These are phyloP conservation scores for Hirtodrosophila cameraria DNA, from an alignment of 2,888 invertebrate genomes.

Conservation along the genomic window DNA sequence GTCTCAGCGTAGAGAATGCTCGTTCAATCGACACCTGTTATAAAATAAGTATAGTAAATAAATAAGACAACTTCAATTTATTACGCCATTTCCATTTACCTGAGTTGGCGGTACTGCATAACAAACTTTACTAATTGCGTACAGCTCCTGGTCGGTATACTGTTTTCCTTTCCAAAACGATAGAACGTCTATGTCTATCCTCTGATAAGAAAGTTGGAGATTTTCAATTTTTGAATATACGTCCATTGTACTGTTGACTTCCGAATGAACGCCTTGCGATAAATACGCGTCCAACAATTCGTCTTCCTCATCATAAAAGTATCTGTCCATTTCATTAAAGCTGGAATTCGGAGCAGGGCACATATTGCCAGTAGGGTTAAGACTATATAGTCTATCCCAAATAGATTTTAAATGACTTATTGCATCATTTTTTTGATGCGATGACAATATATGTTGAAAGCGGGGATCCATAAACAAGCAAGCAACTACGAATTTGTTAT, in stretches of 20 bases:
- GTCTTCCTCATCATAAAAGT: slow-evolving; percentile 21
- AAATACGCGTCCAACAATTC: slow-evolving; percentile 13
- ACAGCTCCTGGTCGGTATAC: slow-evolving; percentile 11
- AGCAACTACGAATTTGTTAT: slow-evolving; percentile 17
- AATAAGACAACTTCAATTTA: no score
- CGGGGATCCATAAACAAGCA: slow-evolving; percentile 34
- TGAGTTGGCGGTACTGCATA: slow-evolving; percentile 16
- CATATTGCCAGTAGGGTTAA: slow-evolving; percentile 6
- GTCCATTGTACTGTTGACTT: slow-evolving; percentile 7
- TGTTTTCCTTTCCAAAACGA: slow-evolving; percentile 4
- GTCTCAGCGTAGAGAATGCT: no score
- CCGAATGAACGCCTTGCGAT: neutral
- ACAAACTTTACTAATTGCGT: slow-evolving; percentile 14
- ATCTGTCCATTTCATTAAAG: neutral
- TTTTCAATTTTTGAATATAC: no score
- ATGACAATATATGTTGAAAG: slow-evolving; percentile 30
- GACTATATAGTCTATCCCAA: slow-evolving; percentile 9
- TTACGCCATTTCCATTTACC: slow-evolving; percentile 7
- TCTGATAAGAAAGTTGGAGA: slow-evolving; percentile 15
- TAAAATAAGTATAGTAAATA: no score
- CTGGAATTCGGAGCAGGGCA: slow-evolving; percentile 7
- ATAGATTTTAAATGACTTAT: slow-evolving; percentile 18
- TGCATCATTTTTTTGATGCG: slow-evolving; percentile 16
- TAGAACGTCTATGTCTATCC: slow-evolving; percentile 4
- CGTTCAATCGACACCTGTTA: no score